A percentile compares a stretch with the other conserved stretches of the same genome.
These are phyloP conservation scores for Zaprionus bogoriensis DNA, from an alignment of 2,888 invertebrate species.

Conservation along the genomic window DNA sequence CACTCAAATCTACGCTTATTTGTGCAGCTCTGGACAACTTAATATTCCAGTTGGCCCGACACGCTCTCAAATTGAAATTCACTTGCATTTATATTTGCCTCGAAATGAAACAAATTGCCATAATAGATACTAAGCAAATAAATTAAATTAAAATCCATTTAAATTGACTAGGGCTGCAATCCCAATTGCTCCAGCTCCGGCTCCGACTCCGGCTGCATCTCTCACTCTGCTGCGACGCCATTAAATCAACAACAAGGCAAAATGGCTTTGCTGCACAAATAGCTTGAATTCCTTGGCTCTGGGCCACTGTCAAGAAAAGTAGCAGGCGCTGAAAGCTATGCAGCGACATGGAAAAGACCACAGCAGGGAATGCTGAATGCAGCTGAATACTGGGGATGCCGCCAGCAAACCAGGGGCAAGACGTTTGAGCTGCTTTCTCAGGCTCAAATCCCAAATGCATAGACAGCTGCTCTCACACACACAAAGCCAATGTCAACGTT, in stretches of 20 bases:
- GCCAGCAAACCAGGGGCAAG: not conserved
- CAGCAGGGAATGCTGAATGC: slow-evolving; percentile 48
- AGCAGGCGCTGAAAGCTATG: slow-evolving; percentile 66
- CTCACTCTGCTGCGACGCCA: slow-evolving; percentile 14
- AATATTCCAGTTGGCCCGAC: slow-evolving; percentile 3
- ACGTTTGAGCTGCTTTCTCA: slow-evolving; percentile 57
- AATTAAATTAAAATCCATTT: slow-evolving; percentile 50
- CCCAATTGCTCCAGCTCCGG: slow-evolving; percentile 8
- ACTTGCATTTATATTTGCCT: slow-evolving; percentile 23
- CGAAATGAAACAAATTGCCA: slow-evolving; percentile 42
- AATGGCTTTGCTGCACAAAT: slow-evolving; percentile 50
- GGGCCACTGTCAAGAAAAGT: slow-evolving; percentile 48
- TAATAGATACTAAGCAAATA: slow-evolving; percentile 43
- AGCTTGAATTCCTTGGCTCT: slow-evolving; percentile 47
- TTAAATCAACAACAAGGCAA: slow-evolving; percentile 60
- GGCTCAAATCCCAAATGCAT: slow-evolving; percentile 72
- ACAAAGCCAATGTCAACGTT: slow-evolving; percentile 44
- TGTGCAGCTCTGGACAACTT: not conserved
- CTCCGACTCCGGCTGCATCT: not conserved
- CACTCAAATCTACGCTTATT: not conserved
- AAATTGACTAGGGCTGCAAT: slow-evolving; percentile 22
- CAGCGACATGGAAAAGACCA: slow-evolving; percentile 73
- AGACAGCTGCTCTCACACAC: slow-evolving; percentile 58
- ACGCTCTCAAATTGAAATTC: slow-evolving; percentile 20
- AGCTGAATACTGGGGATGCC: not conserved